Evolutionary conservation across 1,140 invertebrate species (phyloP).

Genomic region (Neodiprion fabricii): DNA sequence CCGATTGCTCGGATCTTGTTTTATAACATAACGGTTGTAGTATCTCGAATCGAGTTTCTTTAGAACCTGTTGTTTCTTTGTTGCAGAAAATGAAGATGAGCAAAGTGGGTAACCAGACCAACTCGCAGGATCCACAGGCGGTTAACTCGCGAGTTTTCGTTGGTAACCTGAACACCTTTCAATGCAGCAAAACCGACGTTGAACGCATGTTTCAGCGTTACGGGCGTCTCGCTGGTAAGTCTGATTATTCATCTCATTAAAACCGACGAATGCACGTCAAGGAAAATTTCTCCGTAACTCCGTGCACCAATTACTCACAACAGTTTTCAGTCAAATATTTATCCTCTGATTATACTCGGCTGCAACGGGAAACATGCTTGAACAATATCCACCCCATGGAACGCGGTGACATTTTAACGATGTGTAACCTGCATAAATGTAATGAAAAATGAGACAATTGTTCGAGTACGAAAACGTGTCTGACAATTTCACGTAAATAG

Average conservation of each 20-base stretch:
- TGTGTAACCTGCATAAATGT: too few relatives aligned
- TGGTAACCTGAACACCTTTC: conserved; percentile 90
- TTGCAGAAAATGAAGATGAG: conserved; percentile 75
- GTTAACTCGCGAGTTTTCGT: conserved; percentile 89
- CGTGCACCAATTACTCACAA: too few relatives aligned
- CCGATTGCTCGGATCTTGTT: too few relatives aligned
- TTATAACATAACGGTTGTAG: too few relatives aligned
- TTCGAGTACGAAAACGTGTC: too few relatives aligned
- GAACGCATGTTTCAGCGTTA: conserved; percentile 88
- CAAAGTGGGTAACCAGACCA: conserved; percentile 87
- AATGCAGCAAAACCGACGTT: conserved; percentile 87
- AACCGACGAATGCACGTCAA: neutral
- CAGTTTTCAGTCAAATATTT: neutral
- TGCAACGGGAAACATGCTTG: neutral
- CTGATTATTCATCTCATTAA: neutral
- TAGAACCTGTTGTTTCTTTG: conserved; percentile 19
- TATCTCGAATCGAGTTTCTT: too few relatives aligned
- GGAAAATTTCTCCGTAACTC: neutral
- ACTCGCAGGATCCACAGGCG: conserved; percentile 85
- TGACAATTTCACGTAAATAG: too few relatives aligned
- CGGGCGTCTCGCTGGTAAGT: conserved; percentile 79
- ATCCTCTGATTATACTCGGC: neutral
- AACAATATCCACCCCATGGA: too few relatives aligned
- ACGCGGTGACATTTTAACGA: too few relatives aligned
- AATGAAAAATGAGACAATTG: too few relatives aligned